Evolutionary conservation across 2,888 invertebrate species (phyloP), one percentile per base, ranked within the genome.

Genomic region (Neuroscelio doddi): DNA sequence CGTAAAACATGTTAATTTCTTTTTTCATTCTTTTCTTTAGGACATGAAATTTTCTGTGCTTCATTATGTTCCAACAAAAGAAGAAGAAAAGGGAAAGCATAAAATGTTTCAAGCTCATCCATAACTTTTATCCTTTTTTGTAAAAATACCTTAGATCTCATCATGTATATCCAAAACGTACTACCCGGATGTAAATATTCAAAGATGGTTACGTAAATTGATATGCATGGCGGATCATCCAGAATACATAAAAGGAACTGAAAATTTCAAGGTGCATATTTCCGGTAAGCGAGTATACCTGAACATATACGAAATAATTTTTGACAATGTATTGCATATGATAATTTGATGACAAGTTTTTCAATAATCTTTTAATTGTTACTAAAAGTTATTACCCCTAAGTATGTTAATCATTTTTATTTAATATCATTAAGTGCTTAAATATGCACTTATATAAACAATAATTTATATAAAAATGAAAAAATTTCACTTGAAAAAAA

Each of bases 241-340:
- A 57, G 66, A 62, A 62, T 62, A 57, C 62, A 66, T 58, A 66
- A 61, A 51, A 58, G 58, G 53, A 63, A 51, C 58, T 63, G 50
- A 59, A 15, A 66, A 63, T 67, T 67, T 62, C 58, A 63, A 63
- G 63, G 58, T 46, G 62, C 63, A 62, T 63, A 62, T 67, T 67
- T 67, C 63, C 67, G 63, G 53, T 55, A 56, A 62, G 62, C n/a
- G 17, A 7, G 3, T 16, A 16, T 1, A 17, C 38, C 17, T 16
- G 8, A 15, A 16, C 38, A 16, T 17, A n/a, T 17, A 5, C 8
- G 9, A 7, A 38, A 16, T 16, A 14, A 4, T 21, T 4, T 26
- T 14, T 15, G 36, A 21, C 24, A 45, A 47, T 57, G 57, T 12
- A 49, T 63, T 63, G 30, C 63, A 47, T 50, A 47, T 49, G 63